Evolutionary conservation across 2,113 vertebrate genomes (phyloP).

Genomic region (Hydropotes inermis): DNA sequence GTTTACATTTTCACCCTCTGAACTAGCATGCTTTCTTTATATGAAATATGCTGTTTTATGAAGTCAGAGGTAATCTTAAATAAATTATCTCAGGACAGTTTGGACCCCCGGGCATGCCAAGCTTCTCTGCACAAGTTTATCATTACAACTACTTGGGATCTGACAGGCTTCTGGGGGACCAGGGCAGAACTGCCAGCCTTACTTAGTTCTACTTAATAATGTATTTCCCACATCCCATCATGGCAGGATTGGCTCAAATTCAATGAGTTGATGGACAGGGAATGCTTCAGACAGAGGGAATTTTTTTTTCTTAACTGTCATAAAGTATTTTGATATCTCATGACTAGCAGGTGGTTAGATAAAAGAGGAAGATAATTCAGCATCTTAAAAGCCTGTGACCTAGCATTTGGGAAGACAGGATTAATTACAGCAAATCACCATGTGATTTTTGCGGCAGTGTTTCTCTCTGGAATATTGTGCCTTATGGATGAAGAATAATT

Average conservation of each 20-base stretch:
- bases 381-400: slow-evolving; percentile 31
- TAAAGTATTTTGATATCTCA: slow-evolving; percentile 46
- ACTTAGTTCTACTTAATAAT: neutral
- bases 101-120: neutral
- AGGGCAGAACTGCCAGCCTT: neutral
- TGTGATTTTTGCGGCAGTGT: neutral
- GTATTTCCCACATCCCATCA: neutral
- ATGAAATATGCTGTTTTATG: neutral
- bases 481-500: neutral
- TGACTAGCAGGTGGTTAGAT: slow-evolving; percentile 51
- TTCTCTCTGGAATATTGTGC: neutral
- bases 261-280: slow-evolving; percentile 41
- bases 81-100: neutral
- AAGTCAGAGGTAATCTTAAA: neutral
- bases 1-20: neutral
- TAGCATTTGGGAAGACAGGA: neutral
- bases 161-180: neutral
- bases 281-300: slow-evolving; percentile 27
- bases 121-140: neutral
- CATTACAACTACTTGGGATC: neutral
- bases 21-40: neutral
- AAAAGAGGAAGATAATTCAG: slow-evolving; percentile 38
- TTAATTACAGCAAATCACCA: neutral
- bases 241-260: slow-evolving; percentile 27
- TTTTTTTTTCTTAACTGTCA: neutral